Evolutionary conservation across 1,140 invertebrate species (phyloP), one percentile per base, ranked within the genome.

Genomic region (Rhysida immarginata): DNA sequence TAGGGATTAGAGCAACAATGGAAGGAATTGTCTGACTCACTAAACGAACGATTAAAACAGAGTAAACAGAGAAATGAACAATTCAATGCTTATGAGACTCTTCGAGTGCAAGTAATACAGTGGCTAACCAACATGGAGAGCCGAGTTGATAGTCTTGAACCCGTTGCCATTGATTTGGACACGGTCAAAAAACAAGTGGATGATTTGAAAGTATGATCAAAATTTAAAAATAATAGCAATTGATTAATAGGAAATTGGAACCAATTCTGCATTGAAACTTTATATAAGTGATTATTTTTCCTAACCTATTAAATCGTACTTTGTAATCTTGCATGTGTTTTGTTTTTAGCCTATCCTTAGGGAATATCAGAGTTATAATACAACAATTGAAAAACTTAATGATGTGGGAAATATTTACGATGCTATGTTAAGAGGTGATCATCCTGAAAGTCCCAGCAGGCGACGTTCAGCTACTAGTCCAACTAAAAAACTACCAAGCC

Each of bases 331-430:
- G 11, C 21, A 13, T 53, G 26, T 55, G 44, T 52, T 58, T 51
- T 53, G 24, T 55, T 68, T 68, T 24, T 65, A 79, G 72, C 90
- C 91, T 0, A 77, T 96, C 29, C 72, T 83, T 21, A 91, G 92
- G 65, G 90, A 95, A 65, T 87, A 94, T 71, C 79, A 86, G 27
- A 88, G 92, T 62, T 93, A 84, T 71, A 81, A 78, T 0, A 71
- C 78, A 1, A 91, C 83, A 16, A 84, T 96, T 53, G 91, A 96
- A 61, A 93, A 89, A 73, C 77, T 95, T 24, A 93, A 93, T 70
- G 90, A 95, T 65, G 74, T 91, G 0, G 92, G 90, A 1, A 81
- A 80, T 41, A 74, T 82, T 24, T 92, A 92, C 64, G 90, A 96
- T 66, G 81, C 82, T 24, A 66, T 94, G 43, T 74, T 84, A 1